phyloP scores from a whole-genome alignment of 2,888 invertebrate genomes.

The Mellilla xanthometata region DNA sequence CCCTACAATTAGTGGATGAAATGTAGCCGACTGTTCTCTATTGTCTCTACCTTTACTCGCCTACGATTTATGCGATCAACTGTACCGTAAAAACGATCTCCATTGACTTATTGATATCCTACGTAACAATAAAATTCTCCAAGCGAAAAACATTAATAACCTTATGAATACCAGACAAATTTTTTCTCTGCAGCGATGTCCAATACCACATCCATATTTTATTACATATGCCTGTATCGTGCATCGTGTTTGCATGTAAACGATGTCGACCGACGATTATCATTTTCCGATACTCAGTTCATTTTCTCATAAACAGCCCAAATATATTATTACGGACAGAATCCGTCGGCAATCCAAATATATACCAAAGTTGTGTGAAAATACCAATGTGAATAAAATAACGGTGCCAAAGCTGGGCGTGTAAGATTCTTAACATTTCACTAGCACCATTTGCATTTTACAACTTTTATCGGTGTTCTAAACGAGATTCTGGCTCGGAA shows the following conservation, averaged over 20 bases:
- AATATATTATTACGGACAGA: conserved; percentile 36
- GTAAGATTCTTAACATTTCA: conserved; percentile 75
- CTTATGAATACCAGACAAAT: too few species aligned
- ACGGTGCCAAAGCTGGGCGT: conserved; percentile 57
- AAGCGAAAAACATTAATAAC: too few species aligned
- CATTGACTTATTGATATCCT: conserved; percentile 30
- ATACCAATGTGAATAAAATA: conserved; percentile 62
- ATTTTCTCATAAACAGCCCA: conserved; percentile 27
- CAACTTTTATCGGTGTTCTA: conserved; percentile 76
- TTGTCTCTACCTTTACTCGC: conserved; percentile 50
- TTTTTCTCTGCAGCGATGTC: neutral
- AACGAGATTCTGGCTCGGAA: conserved; percentile 63
- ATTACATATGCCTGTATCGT: too few species aligned
- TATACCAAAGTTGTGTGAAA: conserved; percentile 47
- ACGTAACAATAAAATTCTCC: too few species aligned
- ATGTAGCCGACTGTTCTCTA: conserved; percentile 58
- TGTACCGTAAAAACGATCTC: conserved; percentile 29
- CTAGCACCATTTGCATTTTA: conserved; percentile 77
- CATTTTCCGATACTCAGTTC: conserved; percentile 14
- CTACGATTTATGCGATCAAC: conserved; percentile 38
- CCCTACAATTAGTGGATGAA: conserved; percentile 67
- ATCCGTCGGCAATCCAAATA: conserved; percentile 39
- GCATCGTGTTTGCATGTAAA: conserved; percentile 2
- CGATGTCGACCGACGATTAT: conserved; percentile 7
- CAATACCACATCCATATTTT: neutral